These are phyloP conservation scores for Oophaga sylvatica DNA, from an alignment of 2,797 vertebrate species.

Conservation along the genomic window DNA sequence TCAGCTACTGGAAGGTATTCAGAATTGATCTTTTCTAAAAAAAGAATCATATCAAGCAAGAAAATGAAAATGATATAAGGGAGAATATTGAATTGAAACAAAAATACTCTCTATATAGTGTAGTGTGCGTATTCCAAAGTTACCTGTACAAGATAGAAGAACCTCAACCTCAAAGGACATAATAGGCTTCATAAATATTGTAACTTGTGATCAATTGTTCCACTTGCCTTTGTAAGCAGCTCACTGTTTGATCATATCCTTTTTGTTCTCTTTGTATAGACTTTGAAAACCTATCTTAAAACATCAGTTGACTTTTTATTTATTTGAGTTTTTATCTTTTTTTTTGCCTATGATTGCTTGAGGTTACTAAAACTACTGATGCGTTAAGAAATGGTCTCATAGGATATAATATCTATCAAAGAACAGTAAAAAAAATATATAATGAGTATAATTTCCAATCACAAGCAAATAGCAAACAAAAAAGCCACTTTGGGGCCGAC, in stretches of 20 bases:
- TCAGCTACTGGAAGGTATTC: neutral
- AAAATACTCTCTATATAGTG: neutral
- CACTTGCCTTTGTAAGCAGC: slow-evolving; percentile 43
- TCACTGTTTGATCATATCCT: slow-evolving; percentile 40
- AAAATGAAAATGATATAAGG: slow-evolving; percentile 1
- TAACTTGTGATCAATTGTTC: slow-evolving; percentile 49
- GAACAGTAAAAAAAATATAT: neutral
- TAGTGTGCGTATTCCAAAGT: neutral
- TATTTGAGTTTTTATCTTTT: neutral
- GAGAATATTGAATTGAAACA: neutral
- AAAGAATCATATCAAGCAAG: neutral
- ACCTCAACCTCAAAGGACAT: slow-evolving; percentile 29
- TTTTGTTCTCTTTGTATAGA: slow-evolving; percentile 42
- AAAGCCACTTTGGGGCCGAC: neutral
- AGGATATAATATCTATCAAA: slow-evolving; percentile 14
- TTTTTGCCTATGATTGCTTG: neutral
- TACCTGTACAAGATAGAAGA: slow-evolving; percentile 5
- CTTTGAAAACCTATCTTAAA: slow-evolving; percentile 40
- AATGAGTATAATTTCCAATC: neutral
- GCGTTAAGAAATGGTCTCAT: neutral
- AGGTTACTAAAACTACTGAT: slow-evolving; percentile 14
- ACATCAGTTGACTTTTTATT: slow-evolving; percentile 34
- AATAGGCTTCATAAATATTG: slow-evolving; percentile 42
- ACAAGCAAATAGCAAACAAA: neutral
- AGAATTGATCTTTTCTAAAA: neutral